Evolutionary conservation across 2,888 invertebrate species (phyloP), one percentile per base, ranked within the genome.

Genomic region (Tinea trinotella): DNA sequence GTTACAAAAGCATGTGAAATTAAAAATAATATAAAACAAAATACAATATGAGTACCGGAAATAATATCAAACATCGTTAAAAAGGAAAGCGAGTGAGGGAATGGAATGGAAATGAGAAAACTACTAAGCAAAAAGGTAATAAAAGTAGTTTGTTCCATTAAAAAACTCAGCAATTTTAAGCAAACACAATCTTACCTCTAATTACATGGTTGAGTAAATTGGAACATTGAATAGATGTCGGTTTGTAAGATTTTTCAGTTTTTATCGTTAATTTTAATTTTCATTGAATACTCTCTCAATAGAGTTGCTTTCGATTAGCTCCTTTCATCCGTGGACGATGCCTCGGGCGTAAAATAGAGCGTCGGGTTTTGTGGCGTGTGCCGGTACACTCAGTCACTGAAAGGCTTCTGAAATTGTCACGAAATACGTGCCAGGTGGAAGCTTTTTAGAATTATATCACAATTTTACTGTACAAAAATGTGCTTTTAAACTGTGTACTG

Each of bases 271-370:
- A 50, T 50, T 50, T 24, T 50, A 50, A 50, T 50, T 50, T 13
- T 50, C 13, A 24, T 15, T 50, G 50, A 50, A 50, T 24, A 12
- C 50, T 24, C 18, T 50, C 24, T 20, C 50, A 24, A 9, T 15
- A 24, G 50, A 50, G 18, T 34, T 54, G 34, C 56, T 64, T 67
- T 64, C 67, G 63, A 75, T 74, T 71, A 66, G 64, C 59, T 67
- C 62, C 59, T 62, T 62, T 66, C 64, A 69, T 63, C 61, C 71
- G 65, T 63, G 20, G 24, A 35, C 10, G 24, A 24, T 3, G 50
- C 50, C 50, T 13, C 50, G 50, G 22, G 50, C 50, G 50, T n/a
- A 19, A 40, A 48, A 48, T 48, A 19, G 48, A 50, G 15, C 24
- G 13, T 6, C 22, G 20, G 9, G n/a, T 46, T 46, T 19, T 46